Base-by-base conservation (phyloP, 1,140 invertebrate genomes). In the Papilio machaon region DNA sequence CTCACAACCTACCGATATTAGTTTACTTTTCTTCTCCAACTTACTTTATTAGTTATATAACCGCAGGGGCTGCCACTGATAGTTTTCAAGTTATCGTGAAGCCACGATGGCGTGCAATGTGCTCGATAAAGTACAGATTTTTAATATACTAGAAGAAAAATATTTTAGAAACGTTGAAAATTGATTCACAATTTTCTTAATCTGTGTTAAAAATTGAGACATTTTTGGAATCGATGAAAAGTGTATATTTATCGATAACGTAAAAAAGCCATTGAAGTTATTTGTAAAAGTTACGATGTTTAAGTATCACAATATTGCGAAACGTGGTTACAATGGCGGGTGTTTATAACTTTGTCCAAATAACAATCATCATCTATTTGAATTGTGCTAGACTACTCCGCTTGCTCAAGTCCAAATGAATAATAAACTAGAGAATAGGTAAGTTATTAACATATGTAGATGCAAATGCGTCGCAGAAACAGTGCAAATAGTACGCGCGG, bases 21-120 rank as follows among this genome's bases (percentile, higher is more conserved):
- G 93, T 94, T 94, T 94, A 94, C 93, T 94, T 94, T 94, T 94
- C 87, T 91, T 92, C 92, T 93, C 88, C 86, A 94, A 94, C 90
- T 94, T 93, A 93, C 91, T 94, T 92, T 94, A 94, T 94, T 94
- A 93, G 91, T 91, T 94, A 94, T 90, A 89, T 86, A 90, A 80
- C 89, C 89, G 88, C 87, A 85, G 88, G 87, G 90, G 87, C 87
- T 88, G 90, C 88, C 87, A 83, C 85, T 92, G 90, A 91, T 93
- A 94, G 89, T 91, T 92, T 91, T 88, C 91, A 91, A 91, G 88
- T 90, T 94, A 94, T 94, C 92, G 88, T 91, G 85, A 90, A 92
- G 87, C 86, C 83, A 90, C 88, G 85, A 86, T 86, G 82, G 82
- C 87, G 84, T 81, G 74, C 75, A 82, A 84, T 82, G 58, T 82